These are phyloP conservation scores for Todiramphus chloris DNA, from an alignment of 2,113 vertebrate genomes.

Conservation along the genomic window DNA sequence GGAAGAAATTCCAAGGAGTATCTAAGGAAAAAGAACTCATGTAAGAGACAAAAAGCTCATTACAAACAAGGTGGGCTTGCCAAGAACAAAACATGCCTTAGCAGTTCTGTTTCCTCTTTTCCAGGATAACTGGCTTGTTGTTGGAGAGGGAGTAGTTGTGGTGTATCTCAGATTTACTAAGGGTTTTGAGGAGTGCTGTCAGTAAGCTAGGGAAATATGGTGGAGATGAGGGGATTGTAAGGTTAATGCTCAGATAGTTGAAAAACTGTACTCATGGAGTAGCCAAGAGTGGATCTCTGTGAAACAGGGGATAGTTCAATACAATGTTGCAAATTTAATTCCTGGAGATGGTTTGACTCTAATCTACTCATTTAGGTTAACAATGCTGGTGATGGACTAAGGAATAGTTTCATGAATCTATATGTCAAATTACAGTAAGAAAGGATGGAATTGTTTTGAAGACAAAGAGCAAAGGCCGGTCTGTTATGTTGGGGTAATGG, in stretches of 20 bases:
- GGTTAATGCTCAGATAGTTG: background rate
- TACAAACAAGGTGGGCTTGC: background rate
- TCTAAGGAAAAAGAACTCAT: background rate
- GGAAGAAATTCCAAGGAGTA: background rate
- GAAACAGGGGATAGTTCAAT: background rate
- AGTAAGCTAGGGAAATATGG: background rate
- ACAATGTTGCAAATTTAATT: background rate
- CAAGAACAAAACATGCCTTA: background rate
- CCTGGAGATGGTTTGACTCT: background rate
- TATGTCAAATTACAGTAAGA: background rate
- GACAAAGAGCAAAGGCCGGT: background rate
- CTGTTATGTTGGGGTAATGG: background rate
- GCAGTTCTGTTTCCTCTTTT: slow-evolving; percentile 9
- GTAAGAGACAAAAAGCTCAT: background rate
- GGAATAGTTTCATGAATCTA: background rate
- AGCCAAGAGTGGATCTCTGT: background rate
- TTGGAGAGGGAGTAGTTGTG: background rate
- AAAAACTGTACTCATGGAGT: background rate
- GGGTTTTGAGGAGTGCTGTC: background rate
- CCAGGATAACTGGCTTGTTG: background rate
- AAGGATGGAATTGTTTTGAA: background rate
- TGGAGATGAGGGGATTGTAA: background rate
- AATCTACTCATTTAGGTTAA: background rate
- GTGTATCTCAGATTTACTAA: background rate
- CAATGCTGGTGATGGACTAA: background rate